Evolutionary conservation across 2,888 invertebrate species (phyloP).

Genomic region (Vanessa cardui): DNA sequence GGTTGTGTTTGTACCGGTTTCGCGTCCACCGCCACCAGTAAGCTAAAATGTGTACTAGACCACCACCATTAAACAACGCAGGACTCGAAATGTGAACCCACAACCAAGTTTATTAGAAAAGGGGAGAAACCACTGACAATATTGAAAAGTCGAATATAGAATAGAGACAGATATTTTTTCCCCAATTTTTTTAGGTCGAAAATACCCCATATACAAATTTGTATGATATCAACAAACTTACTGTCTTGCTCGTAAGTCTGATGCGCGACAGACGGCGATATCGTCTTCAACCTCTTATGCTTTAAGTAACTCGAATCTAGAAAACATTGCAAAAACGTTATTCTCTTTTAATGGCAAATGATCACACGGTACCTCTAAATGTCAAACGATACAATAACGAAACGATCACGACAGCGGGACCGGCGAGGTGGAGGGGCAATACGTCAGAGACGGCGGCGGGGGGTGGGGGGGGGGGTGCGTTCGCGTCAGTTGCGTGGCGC

Average conservation of each 20-base stretch:
- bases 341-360: not conserved
- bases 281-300: slow-evolving; percentile 58
- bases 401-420: too few relatives aligned
- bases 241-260: slow-evolving; percentile 59
- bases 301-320: slow-evolving; percentile 44
- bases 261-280: slow-evolving; percentile 49
- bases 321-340: slow-evolving; percentile 38
- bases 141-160: too few relatives aligned
- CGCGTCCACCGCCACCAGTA: not conserved
- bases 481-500: slow-evolving; percentile 52
- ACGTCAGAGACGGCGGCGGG: too few relatives aligned
- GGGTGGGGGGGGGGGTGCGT: too few relatives aligned
- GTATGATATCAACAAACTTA: slow-evolving; percentile 55
- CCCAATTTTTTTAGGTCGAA: not conserved
- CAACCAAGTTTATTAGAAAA: too few relatives aligned
- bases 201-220: not conserved
- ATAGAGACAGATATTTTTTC: too few relatives aligned
- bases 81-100: not conserved
- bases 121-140: too few relatives aligned
- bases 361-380: too few relatives aligned
- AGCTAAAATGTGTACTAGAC: not conserved
- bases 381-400: too few relatives aligned
- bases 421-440: too few relatives aligned
- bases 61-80: slow-evolving; percentile 17
- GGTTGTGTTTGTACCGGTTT: too few relatives aligned